phyloP scores from a whole-genome alignment of 2,113 vertebrate genomes.

The Neofelis nebulosa region DNA sequence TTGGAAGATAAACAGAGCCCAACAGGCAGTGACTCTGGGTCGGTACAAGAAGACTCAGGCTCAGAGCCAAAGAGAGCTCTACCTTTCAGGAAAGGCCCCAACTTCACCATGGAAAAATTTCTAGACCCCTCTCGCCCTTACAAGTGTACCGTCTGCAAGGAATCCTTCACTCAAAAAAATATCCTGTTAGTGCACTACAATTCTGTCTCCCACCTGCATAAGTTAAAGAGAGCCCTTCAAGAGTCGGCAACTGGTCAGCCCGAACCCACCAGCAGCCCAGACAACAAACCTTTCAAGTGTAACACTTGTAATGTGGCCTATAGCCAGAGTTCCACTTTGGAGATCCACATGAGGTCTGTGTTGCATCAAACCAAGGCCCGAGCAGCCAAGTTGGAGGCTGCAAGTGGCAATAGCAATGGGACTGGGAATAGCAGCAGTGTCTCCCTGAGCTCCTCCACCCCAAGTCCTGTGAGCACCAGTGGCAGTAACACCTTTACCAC shows the following conservation, averaged over 20 bases:
- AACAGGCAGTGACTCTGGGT: constrained; percentile 95
- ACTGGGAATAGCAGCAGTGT: constrained; percentile 82
- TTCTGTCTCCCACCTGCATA: constrained; percentile 98
- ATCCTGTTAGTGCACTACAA: constrained; percentile 99
- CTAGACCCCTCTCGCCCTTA: constrained; percentile 98
- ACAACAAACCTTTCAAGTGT: constrained; percentile 99
- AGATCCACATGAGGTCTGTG: constrained; percentile 99
- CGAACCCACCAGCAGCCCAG: constrained; percentile 97
- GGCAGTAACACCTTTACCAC: constrained; percentile 86
- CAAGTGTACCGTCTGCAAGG: constrained; percentile 99
- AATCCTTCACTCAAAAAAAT: constrained; percentile 99
- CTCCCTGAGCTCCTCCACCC: constrained; percentile 89
- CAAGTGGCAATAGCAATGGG: constrained; percentile 88
- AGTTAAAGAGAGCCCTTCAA: constrained; percentile 97
- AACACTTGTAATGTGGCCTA: constrained; percentile 99
- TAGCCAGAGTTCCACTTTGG: constrained; percentile 98
- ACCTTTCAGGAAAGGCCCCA: constrained; percentile 97
- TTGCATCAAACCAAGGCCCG: constrained; percentile 98
- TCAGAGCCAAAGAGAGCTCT: constrained; percentile 97
- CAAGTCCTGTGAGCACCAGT: constrained; percentile 88
- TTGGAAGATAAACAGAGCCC: constrained; percentile 98
- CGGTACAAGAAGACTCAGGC: constrained; percentile 95
- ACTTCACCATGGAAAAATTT: constrained; percentile 99
- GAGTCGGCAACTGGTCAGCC: constrained; percentile 97
- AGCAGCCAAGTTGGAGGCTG: constrained; percentile 97